Conservation (phyloP, 2,113 vertebrate species). For the Phrynosoma platyrhinos region DNA sequence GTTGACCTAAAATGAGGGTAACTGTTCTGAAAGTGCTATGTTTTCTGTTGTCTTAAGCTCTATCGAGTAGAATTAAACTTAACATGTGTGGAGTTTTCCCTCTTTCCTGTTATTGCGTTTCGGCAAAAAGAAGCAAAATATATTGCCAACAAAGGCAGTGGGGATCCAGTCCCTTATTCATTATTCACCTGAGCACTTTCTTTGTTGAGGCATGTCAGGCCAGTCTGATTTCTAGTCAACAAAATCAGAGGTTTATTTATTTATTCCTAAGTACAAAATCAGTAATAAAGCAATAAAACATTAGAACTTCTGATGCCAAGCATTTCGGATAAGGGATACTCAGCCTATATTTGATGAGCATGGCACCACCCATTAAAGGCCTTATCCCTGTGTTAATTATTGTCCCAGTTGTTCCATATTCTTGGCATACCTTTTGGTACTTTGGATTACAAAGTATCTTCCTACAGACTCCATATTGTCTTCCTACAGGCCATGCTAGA, state of each 20-base stretch:
- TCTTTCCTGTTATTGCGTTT: neutral
- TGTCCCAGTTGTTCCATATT: neutral
- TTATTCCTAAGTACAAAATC: neutral
- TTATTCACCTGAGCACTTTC: neutral
- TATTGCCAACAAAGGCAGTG: neutral
- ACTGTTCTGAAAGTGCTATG: neutral
- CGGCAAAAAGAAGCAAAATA: neutral
- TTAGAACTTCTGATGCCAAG: neutral
- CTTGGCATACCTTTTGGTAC: neutral
- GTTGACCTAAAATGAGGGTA: neutral
- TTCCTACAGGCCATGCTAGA: neutral
- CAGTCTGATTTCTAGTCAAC: neutral
- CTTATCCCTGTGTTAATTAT: too few species aligned
- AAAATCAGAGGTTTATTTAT: constrained; percentile 1
- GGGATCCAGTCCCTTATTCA: neutral
- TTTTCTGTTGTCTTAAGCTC: neutral
- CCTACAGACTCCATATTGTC: neutral
- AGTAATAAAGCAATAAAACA: neutral
- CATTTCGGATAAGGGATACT: too few species aligned
- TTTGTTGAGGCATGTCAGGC: neutral
- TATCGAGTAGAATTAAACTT: neutral
- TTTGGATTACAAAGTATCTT: neutral
- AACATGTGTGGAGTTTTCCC: neutral
- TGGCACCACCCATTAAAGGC: too few species aligned
- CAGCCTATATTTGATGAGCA: too few species aligned